Conservation (phyloP, 2,113 vertebrate species). For the Heloderma charlesbogerti region DNA sequence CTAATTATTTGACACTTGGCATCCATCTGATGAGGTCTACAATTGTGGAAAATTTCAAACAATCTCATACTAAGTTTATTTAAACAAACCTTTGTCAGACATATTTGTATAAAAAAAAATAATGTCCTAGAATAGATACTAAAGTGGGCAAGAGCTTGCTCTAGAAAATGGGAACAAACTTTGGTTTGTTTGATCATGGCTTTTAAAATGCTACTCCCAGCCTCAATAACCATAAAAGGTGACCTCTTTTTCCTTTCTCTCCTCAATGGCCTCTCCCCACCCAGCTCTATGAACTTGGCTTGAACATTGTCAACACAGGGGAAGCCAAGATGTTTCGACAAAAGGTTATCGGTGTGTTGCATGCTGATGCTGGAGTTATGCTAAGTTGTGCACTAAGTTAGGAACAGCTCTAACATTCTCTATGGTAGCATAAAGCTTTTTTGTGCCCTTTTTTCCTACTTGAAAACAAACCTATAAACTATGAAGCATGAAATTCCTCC, state of each 20-base stretch:
- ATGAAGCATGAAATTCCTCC: constrained; percentile 15
- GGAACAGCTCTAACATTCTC: neutral
- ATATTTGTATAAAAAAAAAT: neutral
- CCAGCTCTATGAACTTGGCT: neutral
- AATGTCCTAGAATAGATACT: neutral
- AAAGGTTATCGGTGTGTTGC: neutral
- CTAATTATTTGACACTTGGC: too few relatives aligned
- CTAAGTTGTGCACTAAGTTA: neutral
- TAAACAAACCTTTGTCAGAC: neutral
- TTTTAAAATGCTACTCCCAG: neutral
- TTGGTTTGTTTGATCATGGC: neutral
- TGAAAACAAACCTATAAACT: neutral
- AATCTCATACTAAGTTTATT: neutral
- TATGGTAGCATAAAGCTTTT: neutral
- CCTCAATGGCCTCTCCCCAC: neutral
- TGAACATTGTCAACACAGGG: neutral
- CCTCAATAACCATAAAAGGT: neutral
- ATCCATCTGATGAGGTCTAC: too few relatives aligned
- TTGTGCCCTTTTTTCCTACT: neutral
- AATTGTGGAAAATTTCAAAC: too few relatives aligned
- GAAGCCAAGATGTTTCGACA: neutral
- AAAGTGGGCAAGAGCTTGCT: neutral
- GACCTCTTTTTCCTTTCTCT: neutral
- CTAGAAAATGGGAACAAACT: neutral
- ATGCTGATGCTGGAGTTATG: neutral